Percentiles rank a stretch among this genome's conserved stretches.
phyloP scores from a whole-genome alignment of 2,113 vertebrate species.

The Numenius arquata region DNA sequence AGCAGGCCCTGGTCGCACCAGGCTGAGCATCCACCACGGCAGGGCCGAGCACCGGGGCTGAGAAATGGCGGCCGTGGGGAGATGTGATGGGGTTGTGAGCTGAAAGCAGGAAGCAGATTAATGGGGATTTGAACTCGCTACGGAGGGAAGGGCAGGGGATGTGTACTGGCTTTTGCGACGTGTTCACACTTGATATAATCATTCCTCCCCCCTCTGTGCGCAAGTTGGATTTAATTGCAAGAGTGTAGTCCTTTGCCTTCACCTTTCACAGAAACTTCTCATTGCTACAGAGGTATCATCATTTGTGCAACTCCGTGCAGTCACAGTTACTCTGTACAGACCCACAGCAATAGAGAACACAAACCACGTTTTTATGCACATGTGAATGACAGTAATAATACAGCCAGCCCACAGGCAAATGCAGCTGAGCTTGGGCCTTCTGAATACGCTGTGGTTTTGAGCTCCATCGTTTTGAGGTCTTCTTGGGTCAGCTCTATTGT shows the following conservation, averaged over 20 bases:
- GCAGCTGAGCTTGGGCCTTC: not conserved
- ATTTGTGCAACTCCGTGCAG: not conserved
- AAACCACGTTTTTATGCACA: not conserved
- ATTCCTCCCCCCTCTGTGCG: rapidly evolving
- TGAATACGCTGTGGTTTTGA: not conserved
- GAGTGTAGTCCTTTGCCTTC: not conserved
- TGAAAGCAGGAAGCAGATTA: not conserved
- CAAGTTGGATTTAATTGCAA: not conserved
- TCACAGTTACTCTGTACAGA: not conserved
- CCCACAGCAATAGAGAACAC: not conserved
- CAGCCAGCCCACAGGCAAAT: not conserved
- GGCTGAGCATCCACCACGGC: rapidly evolving
- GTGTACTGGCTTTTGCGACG: not conserved
- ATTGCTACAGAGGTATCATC: rapidly evolving
- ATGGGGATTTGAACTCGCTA: not conserved
- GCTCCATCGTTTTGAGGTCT: not conserved
- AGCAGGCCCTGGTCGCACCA: rapidly evolving
- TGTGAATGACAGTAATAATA: rapidly evolving
- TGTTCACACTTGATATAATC: not conserved
- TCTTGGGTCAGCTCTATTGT: not conserved
- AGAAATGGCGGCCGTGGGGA: rapidly evolving
- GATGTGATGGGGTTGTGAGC: not conserved
- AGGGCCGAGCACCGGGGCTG: rapidly evolving
- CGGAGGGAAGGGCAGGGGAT: not conserved
- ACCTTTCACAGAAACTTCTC: not conserved